Conservation (phyloP, 2,113 vertebrate species). For the Leptocoma aspasia region DNA sequence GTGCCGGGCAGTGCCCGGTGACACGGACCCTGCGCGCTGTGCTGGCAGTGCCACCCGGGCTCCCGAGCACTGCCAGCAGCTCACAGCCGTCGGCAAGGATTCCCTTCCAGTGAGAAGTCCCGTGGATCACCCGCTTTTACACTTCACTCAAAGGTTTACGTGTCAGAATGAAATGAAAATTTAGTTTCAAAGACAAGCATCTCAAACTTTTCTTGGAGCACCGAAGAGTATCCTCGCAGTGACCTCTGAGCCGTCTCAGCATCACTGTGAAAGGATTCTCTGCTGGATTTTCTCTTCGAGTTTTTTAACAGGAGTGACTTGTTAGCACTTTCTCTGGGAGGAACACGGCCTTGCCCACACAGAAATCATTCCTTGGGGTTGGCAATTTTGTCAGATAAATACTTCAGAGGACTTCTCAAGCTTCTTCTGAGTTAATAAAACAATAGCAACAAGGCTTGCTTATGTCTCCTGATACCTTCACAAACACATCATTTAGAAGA, state of each 20-base stretch:
- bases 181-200: not conserved
- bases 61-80: rapidly evolving
- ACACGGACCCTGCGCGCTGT: not conserved
- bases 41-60: not conserved
- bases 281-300: not conserved
- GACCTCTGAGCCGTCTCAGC: not conserved
- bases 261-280: rapidly evolving
- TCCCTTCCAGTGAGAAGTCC: rapidly evolving
- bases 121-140: rapidly evolving
- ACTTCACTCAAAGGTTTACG: not conserved
- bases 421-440: not conserved
- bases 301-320: not conserved
- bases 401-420: not conserved
- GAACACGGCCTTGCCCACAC: not conserved
- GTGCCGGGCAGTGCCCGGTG: not conserved
- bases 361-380: not conserved
- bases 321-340: not conserved
- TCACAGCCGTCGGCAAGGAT: not conserved
- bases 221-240: rapidly evolving
- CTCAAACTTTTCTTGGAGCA: not conserved
- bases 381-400: not conserved
- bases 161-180: not conserved
- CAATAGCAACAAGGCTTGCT: not conserved
- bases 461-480: not conserved
- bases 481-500: not conserved